phyloP scores from a whole-genome alignment of 2,113 vertebrate species.

The Chaenocephalus aceratus region DNA sequence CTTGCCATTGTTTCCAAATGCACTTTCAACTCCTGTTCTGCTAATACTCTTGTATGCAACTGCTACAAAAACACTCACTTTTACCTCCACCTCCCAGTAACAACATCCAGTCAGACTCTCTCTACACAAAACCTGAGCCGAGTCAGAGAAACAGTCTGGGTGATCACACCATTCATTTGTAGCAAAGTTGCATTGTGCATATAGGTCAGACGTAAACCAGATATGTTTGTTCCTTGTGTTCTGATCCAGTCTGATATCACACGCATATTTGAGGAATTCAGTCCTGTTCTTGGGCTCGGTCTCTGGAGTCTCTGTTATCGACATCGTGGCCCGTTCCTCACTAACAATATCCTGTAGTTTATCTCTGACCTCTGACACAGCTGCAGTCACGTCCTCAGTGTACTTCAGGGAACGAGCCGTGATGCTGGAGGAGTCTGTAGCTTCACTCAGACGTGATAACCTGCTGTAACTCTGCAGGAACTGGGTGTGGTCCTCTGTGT shows the following conservation, averaged over 20 bases:
- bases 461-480: conserved; percentile 17
- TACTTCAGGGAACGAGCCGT: background rate
- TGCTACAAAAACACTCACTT: background rate
- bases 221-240: background rate
- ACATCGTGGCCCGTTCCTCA: background rate
- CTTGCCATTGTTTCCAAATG: background rate
- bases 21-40: background rate
- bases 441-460: background rate
- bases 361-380: conserved; percentile 11
- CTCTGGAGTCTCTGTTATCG: background rate
- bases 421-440: background rate
- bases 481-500: conserved; percentile 20
- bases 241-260: background rate
- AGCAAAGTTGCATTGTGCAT: rapidly evolving
- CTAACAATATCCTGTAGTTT: conserved; percentile 4
- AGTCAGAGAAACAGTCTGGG: conserved; percentile 4
- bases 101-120: conserved; percentile 6
- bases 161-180: rapidly evolving
- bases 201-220: rapidly evolving
- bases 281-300: conserved; percentile 22
- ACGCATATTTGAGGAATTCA: background rate
- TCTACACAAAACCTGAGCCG: conserved; percentile 1
- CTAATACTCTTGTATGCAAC: conserved; percentile 16
- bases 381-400: background rate
- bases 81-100: conserved; percentile 38